Base-by-base conservation (phyloP, 2,113 vertebrate species). In the Edolisoma coerulescens region DNA sequence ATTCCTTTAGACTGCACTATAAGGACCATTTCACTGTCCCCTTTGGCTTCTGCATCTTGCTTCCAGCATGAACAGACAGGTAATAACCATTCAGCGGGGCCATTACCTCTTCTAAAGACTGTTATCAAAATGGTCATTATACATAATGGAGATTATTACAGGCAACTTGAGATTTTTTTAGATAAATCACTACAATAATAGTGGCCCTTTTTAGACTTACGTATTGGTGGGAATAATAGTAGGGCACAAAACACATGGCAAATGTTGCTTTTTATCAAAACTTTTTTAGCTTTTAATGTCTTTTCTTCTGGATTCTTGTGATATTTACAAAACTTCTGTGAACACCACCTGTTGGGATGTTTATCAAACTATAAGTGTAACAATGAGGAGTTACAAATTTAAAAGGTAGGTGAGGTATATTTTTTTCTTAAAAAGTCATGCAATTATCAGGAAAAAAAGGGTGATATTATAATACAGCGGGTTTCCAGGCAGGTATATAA, bases 101-200 rank as follows among this genome's bases (percentile, higher is more conserved):
- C 97, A 98, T 98, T 98, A 98, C 97, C 97, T 98, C 97, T 98
- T 98, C 97, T 98, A 98, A 98, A 98, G 98, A 97, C 98, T 98
- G 98, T 98, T 98, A 98, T 98, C 98, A 98, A 98, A 98, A 98
- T 98, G 98, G 98, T 98, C 98, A 98, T 99, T 98, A 98, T 98
- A 98, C 97, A 98, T 98, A 98, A 98, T 98, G 97, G 98, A 98
- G 98, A 98, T 98, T 98, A 98, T 98, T 98, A 98, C 97, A 98
- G 97, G 97, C 97, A 98, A 97, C 97, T 98, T 98, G 98, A 98
- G 98, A 98, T 97, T 97, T 97, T 98, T 98, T 98, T 98, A 98
- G 98, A 98, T 98, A 98, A 98, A 98, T 98, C 97, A 98, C 97
- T 97, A 93, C 95, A 95, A 97, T 98, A 98, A 98, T 98, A 97